phyloP scores from a whole-genome alignment of 2,888 invertebrate species.

The Amphipyra berbera region DNA sequence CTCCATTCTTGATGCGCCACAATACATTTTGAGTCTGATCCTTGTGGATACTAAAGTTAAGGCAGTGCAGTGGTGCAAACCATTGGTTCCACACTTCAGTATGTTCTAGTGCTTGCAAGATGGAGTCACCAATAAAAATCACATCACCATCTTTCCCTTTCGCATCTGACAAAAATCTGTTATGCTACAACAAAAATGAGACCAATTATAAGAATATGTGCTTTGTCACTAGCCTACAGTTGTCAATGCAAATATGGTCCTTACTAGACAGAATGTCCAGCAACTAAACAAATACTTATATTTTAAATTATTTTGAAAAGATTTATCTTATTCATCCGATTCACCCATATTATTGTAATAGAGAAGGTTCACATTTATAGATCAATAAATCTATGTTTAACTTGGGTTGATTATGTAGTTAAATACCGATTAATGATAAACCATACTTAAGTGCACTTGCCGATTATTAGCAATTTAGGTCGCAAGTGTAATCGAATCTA shows the following conservation, averaged over 20 bases:
- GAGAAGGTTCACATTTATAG: too few species aligned
- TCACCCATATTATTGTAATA: too few species aligned
- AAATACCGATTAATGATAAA: constrained; percentile 20
- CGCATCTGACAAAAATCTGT: constrained; percentile 95
- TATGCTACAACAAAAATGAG: constrained; percentile 91
- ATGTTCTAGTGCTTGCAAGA: constrained; percentile 94
- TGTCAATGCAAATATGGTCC: not conserved
- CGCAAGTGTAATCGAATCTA: constrained; percentile 28
- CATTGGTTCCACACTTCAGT: constrained; percentile 97
- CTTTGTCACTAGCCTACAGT: not conserved
- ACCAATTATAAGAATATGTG: not conserved
- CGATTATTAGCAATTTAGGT: constrained; percentile 31
- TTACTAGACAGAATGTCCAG: too few species aligned
- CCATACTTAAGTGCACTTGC: constrained; percentile 32
- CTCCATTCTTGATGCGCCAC: constrained; percentile 97
- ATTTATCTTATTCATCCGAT: too few species aligned
- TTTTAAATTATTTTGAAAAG: too few species aligned
- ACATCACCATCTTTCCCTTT: constrained; percentile 98
- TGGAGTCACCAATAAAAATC: constrained; percentile 97
- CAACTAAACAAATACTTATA: too few species aligned
- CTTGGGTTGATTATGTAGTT: not conserved
- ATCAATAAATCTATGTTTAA: too few species aligned
- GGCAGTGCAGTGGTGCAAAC: constrained; percentile 97
- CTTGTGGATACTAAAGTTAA: constrained; percentile 97
- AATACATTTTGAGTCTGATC: constrained; percentile 97